Conservation (phyloP, 2,797 vertebrate species). For the Enteromius argenteus region DNA sequence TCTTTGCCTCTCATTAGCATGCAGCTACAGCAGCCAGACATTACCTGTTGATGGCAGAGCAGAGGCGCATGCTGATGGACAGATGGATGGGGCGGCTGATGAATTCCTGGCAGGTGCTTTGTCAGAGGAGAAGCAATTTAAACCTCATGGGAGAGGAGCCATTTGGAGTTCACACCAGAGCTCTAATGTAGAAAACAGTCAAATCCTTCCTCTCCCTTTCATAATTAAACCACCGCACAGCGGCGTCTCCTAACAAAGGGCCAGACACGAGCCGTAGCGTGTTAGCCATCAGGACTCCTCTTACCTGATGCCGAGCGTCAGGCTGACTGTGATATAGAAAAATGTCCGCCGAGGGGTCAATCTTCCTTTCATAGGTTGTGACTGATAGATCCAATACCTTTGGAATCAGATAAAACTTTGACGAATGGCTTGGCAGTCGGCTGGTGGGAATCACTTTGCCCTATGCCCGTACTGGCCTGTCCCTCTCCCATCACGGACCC, state of each 20-base stretch:
- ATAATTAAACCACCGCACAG: slow-evolving; percentile 72
- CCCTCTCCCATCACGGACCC: slow-evolving; percentile 82
- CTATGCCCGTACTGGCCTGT: slow-evolving; percentile 77
- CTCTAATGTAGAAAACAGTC: slow-evolving; percentile 72
- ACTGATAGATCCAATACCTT: slow-evolving; percentile 95
- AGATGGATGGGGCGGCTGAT: slow-evolving; percentile 84
- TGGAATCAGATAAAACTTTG: slow-evolving; percentile 98
- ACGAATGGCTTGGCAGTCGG: slow-evolving; percentile 84
- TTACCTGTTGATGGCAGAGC: slow-evolving; percentile 83
- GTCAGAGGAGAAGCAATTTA: slow-evolving; percentile 86
- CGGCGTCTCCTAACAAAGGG: slow-evolving; percentile 67
- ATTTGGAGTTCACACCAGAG: slow-evolving; percentile 76
- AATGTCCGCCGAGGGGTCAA: slow-evolving; percentile 84
- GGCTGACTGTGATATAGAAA: slow-evolving; percentile 81
- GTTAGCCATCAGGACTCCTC: slow-evolving; percentile 67
- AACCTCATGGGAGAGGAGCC: slow-evolving; percentile 76
- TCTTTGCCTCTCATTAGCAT: slow-evolving; percentile 84
- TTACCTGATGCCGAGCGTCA: slow-evolving; percentile 71
- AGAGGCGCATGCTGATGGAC: slow-evolving; percentile 81
- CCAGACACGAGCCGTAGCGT: slow-evolving; percentile 62
- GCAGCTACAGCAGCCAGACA: slow-evolving; percentile 73
- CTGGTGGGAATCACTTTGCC: slow-evolving; percentile 73
- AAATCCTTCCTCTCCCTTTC: slow-evolving; percentile 64
- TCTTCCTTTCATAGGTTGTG: slow-evolving; percentile 87
- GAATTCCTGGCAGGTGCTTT: slow-evolving; percentile 87